These are phyloP conservation scores for Pelmatolapia mariae DNA, from an alignment of 2,113 vertebrate genomes.

Conservation along the genomic window DNA sequence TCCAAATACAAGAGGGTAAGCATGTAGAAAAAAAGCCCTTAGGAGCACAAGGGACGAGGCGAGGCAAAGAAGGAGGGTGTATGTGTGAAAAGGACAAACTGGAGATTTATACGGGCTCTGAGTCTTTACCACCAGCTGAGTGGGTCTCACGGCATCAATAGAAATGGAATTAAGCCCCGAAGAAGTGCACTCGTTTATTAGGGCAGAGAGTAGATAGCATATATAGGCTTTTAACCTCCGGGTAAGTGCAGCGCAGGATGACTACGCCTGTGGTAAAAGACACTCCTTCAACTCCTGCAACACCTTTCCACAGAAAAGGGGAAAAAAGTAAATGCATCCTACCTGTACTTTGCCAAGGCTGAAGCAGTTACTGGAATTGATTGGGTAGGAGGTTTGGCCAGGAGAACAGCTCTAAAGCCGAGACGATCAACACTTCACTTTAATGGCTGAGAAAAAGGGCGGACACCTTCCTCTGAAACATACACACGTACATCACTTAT, in stretches of 20 bases:
- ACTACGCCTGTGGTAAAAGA: slow-evolving; percentile 19
- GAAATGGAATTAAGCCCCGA: slow-evolving; percentile 58
- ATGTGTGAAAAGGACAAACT: slow-evolving; percentile 53
- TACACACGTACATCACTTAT: neutral
- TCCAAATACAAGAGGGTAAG: slow-evolving; percentile 32
- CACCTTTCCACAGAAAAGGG: slow-evolving; percentile 7
- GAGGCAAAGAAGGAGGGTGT: neutral
- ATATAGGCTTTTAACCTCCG: slow-evolving; percentile 59
- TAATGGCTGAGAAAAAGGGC: neutral
- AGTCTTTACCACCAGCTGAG: slow-evolving; percentile 62
- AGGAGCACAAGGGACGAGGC: neutral
- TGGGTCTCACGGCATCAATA: slow-evolving; percentile 51
- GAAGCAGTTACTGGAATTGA: slow-evolving; percentile 9
- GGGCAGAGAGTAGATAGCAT: slow-evolving; percentile 44
- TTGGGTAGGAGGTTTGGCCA: neutral
- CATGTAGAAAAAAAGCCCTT: neutral
- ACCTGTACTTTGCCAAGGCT: neutral
- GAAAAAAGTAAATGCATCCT: neutral
- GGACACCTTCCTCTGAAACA: neutral
- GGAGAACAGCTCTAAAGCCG: neutral
- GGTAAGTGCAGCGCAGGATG: slow-evolving; percentile 35
- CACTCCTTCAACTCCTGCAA: slow-evolving; percentile 2
- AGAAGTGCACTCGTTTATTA: slow-evolving; percentile 61
- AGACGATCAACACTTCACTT: neutral
- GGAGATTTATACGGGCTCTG: slow-evolving; percentile 45